phyloP scores from a whole-genome alignment of 2,797 vertebrate genomes.

The Cryptoprocta ferox region DNA sequence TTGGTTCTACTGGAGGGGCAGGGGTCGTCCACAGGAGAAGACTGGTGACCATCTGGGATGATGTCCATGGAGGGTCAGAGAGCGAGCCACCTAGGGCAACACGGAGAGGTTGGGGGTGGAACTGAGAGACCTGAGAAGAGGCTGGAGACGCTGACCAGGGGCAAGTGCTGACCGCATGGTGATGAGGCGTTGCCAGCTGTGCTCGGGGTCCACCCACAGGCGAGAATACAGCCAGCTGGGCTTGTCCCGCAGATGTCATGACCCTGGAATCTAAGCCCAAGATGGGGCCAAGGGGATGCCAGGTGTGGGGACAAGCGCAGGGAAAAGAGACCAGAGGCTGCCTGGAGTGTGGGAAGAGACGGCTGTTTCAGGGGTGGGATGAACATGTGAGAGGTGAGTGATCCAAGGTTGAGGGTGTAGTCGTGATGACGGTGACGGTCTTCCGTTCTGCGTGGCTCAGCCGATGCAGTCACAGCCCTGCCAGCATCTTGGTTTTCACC shows the following conservation, averaged over 20 bases:
- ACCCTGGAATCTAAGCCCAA: not conserved
- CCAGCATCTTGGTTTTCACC: not conserved
- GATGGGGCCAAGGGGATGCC: too few relatives aligned
- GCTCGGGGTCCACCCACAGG: too few relatives aligned
- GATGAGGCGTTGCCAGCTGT: not conserved
- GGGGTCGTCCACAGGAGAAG: not conserved
- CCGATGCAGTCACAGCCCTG: rapidly evolving
- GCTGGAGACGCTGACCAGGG: not conserved
- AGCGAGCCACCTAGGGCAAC: not conserved
- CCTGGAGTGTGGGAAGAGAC: rapidly evolving
- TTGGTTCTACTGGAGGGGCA: not conserved
- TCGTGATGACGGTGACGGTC: not conserved
- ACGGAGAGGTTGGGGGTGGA: not conserved
- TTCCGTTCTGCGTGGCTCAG: not conserved
- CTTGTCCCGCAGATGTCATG: not conserved
- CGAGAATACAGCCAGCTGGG: not conserved
- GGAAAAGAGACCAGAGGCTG: not conserved
- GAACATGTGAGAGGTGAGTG: not conserved
- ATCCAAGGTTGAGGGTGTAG: too few relatives aligned
- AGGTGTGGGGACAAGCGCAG: too few relatives aligned
- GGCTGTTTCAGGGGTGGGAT: not conserved
- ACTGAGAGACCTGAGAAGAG: not conserved
- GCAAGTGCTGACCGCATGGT: not conserved
- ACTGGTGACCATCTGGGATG: not conserved
- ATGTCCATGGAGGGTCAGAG: not conserved